A percentile compares a stretch with the other conserved stretches of the same genome.
phyloP scores from a whole-genome alignment of 1,140 invertebrate genomes.

The Oryctes rhinoceros region DNA sequence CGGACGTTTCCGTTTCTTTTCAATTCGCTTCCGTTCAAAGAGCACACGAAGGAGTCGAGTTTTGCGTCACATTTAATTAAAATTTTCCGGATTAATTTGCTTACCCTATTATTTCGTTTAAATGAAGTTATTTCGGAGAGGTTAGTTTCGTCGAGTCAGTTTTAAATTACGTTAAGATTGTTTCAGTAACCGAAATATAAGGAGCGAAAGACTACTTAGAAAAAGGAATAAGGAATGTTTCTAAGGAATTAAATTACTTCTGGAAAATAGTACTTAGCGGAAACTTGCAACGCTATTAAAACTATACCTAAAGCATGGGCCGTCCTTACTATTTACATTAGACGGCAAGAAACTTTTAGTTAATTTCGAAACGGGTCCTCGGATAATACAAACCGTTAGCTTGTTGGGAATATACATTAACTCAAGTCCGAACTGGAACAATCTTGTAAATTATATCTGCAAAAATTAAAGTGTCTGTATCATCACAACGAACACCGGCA shows the following conservation, averaged over 20 bases:
- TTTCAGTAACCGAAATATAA: background rate
- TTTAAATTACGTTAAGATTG: slow-evolving; percentile 33
- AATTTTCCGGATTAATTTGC: slow-evolving; percentile 25
- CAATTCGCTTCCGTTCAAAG: background rate
- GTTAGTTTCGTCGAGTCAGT: background rate
- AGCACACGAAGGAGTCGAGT: background rate
- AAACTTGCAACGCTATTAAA: too few species aligned
- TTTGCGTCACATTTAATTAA: slow-evolving; percentile 21
- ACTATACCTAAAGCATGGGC: too few species aligned
- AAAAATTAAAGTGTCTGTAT: too few species aligned
- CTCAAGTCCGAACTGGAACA: too few species aligned
- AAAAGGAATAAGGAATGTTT: background rate
- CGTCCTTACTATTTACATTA: too few species aligned
- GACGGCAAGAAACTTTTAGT: too few species aligned
- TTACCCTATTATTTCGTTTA: slow-evolving; percentile 15
- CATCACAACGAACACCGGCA: too few species aligned
- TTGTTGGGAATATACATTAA: too few species aligned
- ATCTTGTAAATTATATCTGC: too few species aligned
- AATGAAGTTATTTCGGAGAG: background rate
- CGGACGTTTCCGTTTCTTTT: slow-evolving; percentile 3
- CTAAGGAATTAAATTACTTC: background rate
- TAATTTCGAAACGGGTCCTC: too few species aligned
- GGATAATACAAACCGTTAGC: too few species aligned
- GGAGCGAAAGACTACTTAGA: too few species aligned
- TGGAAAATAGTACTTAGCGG: background rate